phyloP scores from a whole-genome alignment of 2,797 vertebrate species.

The Vireo griseus region DNA sequence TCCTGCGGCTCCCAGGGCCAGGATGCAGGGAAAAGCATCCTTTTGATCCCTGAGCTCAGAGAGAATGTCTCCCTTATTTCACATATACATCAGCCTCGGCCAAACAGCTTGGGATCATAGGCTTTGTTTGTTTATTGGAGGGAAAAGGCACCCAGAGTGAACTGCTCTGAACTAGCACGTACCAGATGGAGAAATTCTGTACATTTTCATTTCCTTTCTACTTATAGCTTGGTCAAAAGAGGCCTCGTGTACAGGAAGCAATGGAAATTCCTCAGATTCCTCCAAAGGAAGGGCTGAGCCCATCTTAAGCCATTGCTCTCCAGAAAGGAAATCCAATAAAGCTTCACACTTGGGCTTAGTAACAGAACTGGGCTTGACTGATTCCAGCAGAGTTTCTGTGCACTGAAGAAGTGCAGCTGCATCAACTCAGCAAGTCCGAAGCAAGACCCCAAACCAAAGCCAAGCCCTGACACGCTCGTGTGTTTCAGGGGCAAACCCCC shows the following conservation, averaged over 20 bases:
- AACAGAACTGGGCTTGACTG: not conserved
- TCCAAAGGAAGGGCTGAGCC: constrained; percentile 51
- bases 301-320: constrained; percentile 45
- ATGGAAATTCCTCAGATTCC: constrained; percentile 71
- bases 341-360: constrained; percentile 4
- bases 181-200: constrained; percentile 32
- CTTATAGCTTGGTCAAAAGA: constrained; percentile 57
- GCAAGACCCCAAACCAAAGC: not conserved
- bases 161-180: not conserved
- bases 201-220: constrained; percentile 59
- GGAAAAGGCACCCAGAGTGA: not conserved
- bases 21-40: not conserved
- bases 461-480: fast-evolving
- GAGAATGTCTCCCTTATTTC: not conserved
- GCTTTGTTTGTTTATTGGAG: constrained; percentile 24
- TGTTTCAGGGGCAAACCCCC: not conserved
- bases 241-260: constrained; percentile 66
- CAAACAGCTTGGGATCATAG: not conserved
- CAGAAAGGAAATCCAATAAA: constrained; percentile 62
- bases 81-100: not conserved
- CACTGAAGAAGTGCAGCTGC: not conserved
- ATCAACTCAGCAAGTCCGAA: not conserved
- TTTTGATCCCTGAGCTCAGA: constrained; percentile 10
- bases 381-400: not conserved
- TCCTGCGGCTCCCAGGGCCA: not conserved